A percentile compares a stretch with the other conserved stretches of the same genome.
phyloP scores from a whole-genome alignment of 2,888 invertebrate genomes.

The Netelia virgata region DNA sequence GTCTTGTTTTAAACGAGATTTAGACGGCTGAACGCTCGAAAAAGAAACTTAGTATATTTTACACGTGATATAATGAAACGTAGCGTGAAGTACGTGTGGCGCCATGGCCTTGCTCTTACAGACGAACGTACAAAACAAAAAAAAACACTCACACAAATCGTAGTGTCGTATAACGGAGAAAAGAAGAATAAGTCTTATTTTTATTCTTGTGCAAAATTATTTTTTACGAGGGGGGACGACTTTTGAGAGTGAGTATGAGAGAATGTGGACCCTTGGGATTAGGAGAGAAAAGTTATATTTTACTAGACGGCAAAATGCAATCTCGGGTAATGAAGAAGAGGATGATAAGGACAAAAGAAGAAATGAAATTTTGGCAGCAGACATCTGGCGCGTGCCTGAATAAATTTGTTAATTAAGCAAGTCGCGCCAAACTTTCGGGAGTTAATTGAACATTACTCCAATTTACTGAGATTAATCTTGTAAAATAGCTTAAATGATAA shows the following conservation, averaged over 20 bases:
- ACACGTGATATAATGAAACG: conserved; percentile 73
- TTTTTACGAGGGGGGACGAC: conserved; percentile 72
- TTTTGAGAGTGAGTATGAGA: conserved; percentile 65
- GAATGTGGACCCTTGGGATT: conserved; percentile 56
- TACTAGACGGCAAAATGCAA: conserved; percentile 74
- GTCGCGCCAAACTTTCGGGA: conserved; percentile 47
- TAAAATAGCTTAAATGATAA: conserved; percentile 73
- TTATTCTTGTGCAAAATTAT: conserved; percentile 76
- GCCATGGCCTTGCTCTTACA: conserved; percentile 79
- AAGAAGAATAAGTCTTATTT: conserved; percentile 72
- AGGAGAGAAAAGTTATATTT: conserved; percentile 75
- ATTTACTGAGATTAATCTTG: conserved; percentile 74
- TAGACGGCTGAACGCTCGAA: conserved; percentile 17
- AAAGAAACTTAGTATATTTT: conserved; percentile 74
- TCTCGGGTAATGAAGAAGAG: conserved; percentile 52
- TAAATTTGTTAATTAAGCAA: conserved; percentile 72
- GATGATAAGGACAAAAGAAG: conserved; percentile 18
- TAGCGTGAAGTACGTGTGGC: conserved; percentile 73
- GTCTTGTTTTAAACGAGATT: conserved; percentile 18
- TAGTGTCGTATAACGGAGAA: conserved; percentile 56
- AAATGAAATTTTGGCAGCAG: conserved; percentile 34
- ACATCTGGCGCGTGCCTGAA: conserved; percentile 56
- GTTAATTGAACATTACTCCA: conserved; percentile 51
- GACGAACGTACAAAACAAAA: conserved; percentile 78
- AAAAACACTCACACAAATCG: conserved; percentile 67